Evolutionary conservation across 2,797 vertebrate genomes (phyloP), one percentile per base, ranked within the genome.

Genomic region (Tenualosa ilisha): DNA sequence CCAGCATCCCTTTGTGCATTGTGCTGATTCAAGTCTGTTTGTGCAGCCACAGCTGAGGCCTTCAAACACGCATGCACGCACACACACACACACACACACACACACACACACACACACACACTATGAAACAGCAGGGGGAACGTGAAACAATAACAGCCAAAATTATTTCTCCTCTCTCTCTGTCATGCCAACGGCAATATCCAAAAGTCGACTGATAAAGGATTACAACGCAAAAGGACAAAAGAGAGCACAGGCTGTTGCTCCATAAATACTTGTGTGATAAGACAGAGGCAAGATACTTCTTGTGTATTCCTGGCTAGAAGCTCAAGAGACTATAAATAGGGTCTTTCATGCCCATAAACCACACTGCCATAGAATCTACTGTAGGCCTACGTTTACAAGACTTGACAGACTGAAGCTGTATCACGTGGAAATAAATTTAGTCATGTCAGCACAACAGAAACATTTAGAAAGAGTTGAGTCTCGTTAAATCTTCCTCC

Each of bases 11-110:
- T 65, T n/a, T n/a, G n/a, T 24, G 63, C 7, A 65, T 26, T 65
- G 63, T 65, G 63, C 63, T 65, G 63, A 65, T 31, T 65, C 63
- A 65, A 11, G 24, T 7, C 8, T 12, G 24, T 65, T 65, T 65
- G 63, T 65, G 24, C 63, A 65, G 63, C 63, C 63, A 65, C 63
- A 65, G 63, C 83, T 86, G 86, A 81, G 84, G 81, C 59, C 6
- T 7, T 11, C 26, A 61, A 15, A 11, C 82, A 61, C 13, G 43
- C 31, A 17, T 51, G 15, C 37, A 50, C 79, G 50, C 46, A 82
- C 81, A 56, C 7, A 82, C 51, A 13, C 51, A 15, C 51, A n/a
- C 51, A 53, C 51, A 53, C 51, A 13, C 51, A 31, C 6, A 9
- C 12, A 24, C 50, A 37, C 84, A 24, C 26, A 83, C 79, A 81